Base-by-base conservation (phyloP, 2,888 invertebrate genomes). In the Drosophila pegasa region DNA sequence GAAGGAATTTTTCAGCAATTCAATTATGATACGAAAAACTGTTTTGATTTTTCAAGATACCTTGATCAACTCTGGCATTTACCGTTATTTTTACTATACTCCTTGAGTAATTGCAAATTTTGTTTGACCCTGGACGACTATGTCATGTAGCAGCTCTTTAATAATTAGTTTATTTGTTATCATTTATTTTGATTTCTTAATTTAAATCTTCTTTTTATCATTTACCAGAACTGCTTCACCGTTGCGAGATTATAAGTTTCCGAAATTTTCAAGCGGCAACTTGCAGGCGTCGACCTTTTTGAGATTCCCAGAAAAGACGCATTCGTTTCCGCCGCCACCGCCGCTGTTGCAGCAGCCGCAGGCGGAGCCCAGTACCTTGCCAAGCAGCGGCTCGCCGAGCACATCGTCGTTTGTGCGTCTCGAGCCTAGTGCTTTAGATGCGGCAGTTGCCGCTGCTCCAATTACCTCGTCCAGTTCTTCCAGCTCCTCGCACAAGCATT, bases 301-400 rank as follows among this genome's bases (percentile, higher is more conserved):
- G 69, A 89, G 91, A 27, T 91, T 90, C 63, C 84, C 87, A n/a
- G 91, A 90, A 45, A 88, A 87, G 70, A 85, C 85, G 40, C 89
- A 89, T 59, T 88, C 91, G 57, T 91, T 91, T 76, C 90, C 90
- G 59, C 91, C 90, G 62, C 89, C 90, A 31, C 86, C 77, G 41
- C 61, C 73, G 52, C 57, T 60, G 20, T 22, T 61, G 58, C 80
- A 71, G 27, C 67, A 67, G 12, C 41, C 66, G 8, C 75, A 70
- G 52, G 29, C 55, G 14, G 84, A 82, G 48, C 64, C 58, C 29
- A 85, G 54, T 74, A 76, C 69, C 77, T 71, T 71, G 80, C 80
- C 73, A 60, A 82, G 52, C 63, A 78, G 71, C 67, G 59, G 65
- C 48, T 83, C 80, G 38, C 78, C 82, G 33, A 79, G 78, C 63